A percentile compares a stretch with the other conserved stretches of the same genome.
These are phyloP conservation scores for Corythornis madagascariensis DNA, from an alignment of 2,113 vertebrate genomes.

Conservation along the genomic window DNA sequence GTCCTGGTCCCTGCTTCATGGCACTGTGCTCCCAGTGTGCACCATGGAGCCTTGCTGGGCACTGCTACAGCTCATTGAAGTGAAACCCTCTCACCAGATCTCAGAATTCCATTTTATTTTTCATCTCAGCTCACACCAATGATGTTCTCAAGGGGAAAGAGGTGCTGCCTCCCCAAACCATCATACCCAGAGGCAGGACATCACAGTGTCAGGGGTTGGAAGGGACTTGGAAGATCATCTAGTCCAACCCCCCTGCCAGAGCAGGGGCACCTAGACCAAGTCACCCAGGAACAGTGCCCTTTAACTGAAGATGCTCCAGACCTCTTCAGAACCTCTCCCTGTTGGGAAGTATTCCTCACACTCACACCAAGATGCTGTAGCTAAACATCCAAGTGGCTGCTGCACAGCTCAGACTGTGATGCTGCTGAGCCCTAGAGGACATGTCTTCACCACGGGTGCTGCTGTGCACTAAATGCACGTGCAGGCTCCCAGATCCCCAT, in stretches of 20 bases:
- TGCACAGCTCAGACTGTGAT: not conserved
- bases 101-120: not conserved
- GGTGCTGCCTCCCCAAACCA: not conserved
- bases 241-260: too few species aligned
- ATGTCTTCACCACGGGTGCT: not conserved
- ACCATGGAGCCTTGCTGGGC: rapidly evolving
- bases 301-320: not conserved
- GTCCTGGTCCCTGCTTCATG: not conserved
- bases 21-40: rapidly evolving
- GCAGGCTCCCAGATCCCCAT: not conserved
- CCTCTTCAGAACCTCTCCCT: not conserved
- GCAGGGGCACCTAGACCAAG: too few species aligned
- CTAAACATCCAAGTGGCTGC: not conserved
- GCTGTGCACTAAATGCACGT: not conserved
- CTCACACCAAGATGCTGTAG: not conserved
- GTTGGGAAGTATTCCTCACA: not conserved
- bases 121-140: not conserved
- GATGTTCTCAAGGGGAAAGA: not conserved
- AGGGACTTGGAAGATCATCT: too few species aligned
- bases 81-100: not conserved
- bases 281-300: not conserved
- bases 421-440: not conserved
- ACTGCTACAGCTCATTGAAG: not conserved
- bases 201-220: too few species aligned
- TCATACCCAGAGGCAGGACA: not conserved